Base-by-base conservation (phyloP, 2,113 vertebrate species). In the Pseudolaguvia tuberculata region DNA sequence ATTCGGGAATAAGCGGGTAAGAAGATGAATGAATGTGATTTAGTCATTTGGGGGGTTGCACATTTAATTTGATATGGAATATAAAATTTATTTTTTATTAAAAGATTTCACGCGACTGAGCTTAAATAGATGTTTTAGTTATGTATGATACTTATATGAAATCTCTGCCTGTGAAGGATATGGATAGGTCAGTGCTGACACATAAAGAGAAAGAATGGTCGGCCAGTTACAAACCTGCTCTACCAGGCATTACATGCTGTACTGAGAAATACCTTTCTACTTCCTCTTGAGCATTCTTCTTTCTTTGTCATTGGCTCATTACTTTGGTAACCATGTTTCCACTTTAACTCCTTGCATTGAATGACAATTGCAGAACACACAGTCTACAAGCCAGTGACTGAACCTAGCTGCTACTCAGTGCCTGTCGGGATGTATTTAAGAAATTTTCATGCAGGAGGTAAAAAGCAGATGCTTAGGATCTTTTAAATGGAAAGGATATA, bases 121-220 rank as follows among this genome's bases (percentile, higher is more conserved):
- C 21, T 61, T 62, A 51, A 5, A 12, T 27, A 15, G 31, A 20
- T 55, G 20, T 57, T 65, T n/a, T n/a, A n/a, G n/a, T n/a, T n/a
- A n/a, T n/a, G n/a, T n/a, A n/a, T n/a, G n/a, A 45, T 25, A 65
- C 21, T 52, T 56, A 56, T 70, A 52, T 66, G 25, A 75, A 66
- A 73, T 67, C 50, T 65, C 66, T 23, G 25, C 10, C 57, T n/a
- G 21, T 61, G 35, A 63, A 67, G 67, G 35, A 35, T 53, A 21
- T 56, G 31, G 48, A 79, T 72, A 69, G 71, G 77, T 82, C 78
- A 75, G 39, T 62, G 39, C 72, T 75, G 81, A 80, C 67, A 77
- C 75, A 78, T 9, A 20, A 42, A 79, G 72, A 59, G 68, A 70
- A 69, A 53, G 74, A 59, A 25, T n/a, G 71, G 61, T 59, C 13